A percentile compares a stretch with the other conserved stretches of the same genome.
These are phyloP conservation scores for Bradynema listronoti DNA, from an alignment of 1,140 invertebrate genomes.

Conservation along the genomic window DNA sequence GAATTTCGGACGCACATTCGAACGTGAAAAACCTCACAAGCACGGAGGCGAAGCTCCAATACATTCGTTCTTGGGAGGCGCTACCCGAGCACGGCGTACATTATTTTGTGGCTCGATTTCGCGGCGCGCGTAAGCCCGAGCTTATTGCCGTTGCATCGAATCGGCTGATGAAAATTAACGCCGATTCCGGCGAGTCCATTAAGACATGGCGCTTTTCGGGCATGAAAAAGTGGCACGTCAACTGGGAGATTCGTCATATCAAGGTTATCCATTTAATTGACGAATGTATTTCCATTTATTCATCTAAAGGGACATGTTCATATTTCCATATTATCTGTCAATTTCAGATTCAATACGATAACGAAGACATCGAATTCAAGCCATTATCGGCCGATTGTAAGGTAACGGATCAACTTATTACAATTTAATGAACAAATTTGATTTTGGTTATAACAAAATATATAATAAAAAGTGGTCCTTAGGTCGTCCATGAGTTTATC, in stretches of 20 bases:
- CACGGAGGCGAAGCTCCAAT: constrained; percentile 89
- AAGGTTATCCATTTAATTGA: too few species aligned
- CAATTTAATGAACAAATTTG: too few species aligned
- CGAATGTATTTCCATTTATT: too few species aligned
- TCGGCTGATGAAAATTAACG: constrained; percentile 87
- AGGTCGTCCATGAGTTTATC: constrained; percentile 97
- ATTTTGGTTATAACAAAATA: too few species aligned
- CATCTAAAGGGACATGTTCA: too few species aligned
- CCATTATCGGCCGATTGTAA: constrained; percentile 65
- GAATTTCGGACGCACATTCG: constrained; percentile 88
- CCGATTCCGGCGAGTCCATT: constrained; percentile 81
- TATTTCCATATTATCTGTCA: too few species aligned
- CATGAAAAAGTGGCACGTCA: constrained; percentile 96
- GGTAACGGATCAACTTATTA: too few species aligned
- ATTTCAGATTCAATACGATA: constrained; percentile 73
- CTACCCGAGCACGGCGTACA: constrained; percentile 90
- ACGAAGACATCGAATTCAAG: constrained; percentile 85
- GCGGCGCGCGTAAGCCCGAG: constrained; percentile 63
- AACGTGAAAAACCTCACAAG: constrained; percentile 84
- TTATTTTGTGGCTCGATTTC: constrained; percentile 88
- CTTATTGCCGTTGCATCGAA: constrained; percentile 88
- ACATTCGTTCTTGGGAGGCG: constrained; percentile 95
- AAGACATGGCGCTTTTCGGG: constrained; percentile 95
- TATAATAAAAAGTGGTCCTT: constrained; percentile 68
- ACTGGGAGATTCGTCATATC: constrained; percentile 97